phyloP scores from a whole-genome alignment of 2,888 invertebrate genomes.

The Eilema caniola region DNA sequence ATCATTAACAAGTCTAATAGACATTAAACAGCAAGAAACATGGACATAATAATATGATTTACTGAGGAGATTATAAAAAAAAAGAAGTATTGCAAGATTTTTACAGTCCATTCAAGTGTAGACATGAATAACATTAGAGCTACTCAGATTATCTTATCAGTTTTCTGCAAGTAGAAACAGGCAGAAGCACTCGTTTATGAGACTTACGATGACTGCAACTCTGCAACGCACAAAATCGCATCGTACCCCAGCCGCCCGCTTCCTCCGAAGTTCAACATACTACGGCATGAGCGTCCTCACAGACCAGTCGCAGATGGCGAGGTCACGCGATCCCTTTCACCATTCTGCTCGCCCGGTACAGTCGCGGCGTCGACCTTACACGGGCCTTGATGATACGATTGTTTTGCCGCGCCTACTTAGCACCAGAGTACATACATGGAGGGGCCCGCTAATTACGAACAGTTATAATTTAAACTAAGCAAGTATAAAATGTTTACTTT shows the following conservation, averaged over 20 bases:
- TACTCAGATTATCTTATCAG: conserved; percentile 50
- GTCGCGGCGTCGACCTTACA: conserved; percentile 71
- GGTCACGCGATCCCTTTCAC: conserved; percentile 82
- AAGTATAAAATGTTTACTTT: neutral
- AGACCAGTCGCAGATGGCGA: conserved; percentile 70
- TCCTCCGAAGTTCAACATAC: conserved; percentile 69
- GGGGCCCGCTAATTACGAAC: conserved; percentile 52
- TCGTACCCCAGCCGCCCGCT: conserved; percentile 49
- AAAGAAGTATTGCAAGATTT: conserved; percentile 4
- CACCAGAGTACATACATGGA: conserved; percentile 40
- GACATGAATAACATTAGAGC: conserved; percentile 25
- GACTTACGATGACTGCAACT: no score
- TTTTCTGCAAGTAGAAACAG: conserved; percentile 47
- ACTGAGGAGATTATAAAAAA: conserved; percentile 1
- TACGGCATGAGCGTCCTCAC: conserved; percentile 61
- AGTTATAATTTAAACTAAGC: conserved; percentile 27
- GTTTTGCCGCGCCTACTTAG: conserved; percentile 60
- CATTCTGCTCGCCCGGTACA: conserved; percentile 73
- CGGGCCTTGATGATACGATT: conserved; percentile 76
- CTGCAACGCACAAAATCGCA: conserved; percentile 50
- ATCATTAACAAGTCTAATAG: conserved; percentile 55
- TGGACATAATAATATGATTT: conserved; percentile 5
- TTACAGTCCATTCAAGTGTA: conserved; percentile 28
- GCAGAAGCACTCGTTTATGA: conserved; percentile 41
- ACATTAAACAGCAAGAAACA: conserved; percentile 4